Evolutionary conservation across 2,888 invertebrate species (phyloP).

Genomic region (Orthosia incerta): DNA sequence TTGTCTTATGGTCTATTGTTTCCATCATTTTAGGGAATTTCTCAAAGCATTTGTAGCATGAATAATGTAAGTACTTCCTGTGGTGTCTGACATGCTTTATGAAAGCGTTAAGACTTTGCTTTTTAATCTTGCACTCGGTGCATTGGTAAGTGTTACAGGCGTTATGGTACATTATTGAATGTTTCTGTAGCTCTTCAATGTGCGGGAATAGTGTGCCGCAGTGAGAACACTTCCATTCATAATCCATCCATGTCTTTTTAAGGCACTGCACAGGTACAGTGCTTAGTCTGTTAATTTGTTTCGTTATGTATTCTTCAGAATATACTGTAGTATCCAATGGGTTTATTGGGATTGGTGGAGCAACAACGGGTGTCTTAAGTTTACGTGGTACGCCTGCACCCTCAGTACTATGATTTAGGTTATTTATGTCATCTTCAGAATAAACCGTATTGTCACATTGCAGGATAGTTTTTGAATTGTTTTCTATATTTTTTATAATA

Average conservation of each 20-base stretch:
- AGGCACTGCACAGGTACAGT: conserved; percentile 71
- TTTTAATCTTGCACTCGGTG: conserved; percentile 89
- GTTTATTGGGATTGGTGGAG: not conserved
- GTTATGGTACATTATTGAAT: conserved; percentile 91
- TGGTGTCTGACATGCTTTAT: conserved; percentile 91
- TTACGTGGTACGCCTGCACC: not conserved
- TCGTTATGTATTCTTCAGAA: conserved; percentile 15
- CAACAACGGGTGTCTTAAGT: not conserved
- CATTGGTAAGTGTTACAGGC: conserved; percentile 92
- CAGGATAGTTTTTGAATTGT: no score
- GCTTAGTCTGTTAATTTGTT: conserved; percentile 60
- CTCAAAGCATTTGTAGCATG: conserved; percentile 78
- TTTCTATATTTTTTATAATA: not conserved
- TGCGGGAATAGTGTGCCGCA: conserved; percentile 79
- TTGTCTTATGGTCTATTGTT: conserved; percentile 66
- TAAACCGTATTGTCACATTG: not conserved
- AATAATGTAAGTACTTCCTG: conserved; percentile 89
- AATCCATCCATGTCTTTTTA: conserved; percentile 80
- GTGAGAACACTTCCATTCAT: conserved; percentile 79
- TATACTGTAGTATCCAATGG: not conserved
- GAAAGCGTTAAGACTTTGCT: conserved; percentile 74
- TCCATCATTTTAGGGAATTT: conserved; percentile 69
- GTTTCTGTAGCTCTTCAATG: conserved; percentile 86
- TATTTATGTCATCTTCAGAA: not conserved
- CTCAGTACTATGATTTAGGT: not conserved